Base-by-base conservation (phyloP, 2,888 invertebrate genomes). In the Blomia tropicalis region DNA sequence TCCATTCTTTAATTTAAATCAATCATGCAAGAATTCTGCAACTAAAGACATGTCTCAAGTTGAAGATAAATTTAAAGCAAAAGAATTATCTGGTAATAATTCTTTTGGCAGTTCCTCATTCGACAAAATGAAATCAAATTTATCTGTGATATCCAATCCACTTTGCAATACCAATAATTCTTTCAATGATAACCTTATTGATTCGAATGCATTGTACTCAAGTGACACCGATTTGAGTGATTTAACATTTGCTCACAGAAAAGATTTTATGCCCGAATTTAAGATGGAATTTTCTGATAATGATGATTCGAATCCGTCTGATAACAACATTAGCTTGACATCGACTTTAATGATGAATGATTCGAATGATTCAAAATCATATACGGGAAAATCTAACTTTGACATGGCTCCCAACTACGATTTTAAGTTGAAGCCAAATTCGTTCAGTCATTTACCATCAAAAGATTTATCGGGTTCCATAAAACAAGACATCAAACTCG, bases 221-320 rank as follows among this genome's bases (percentile, higher is more conserved):
- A 36, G 17, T 36, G 36, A 36, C 17, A 36, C 36, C 7, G 36
- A 36, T 36, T 36, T 36, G 36, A 36, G 7, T 36, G 36, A 36
- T 11, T 36, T 36, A 7, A 36, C 36, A 36, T 17, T 47, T 47
- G 22, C 22, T 47, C 47, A 47, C 25, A 47, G 47, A 31, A 44
- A 31, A 47, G 60, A 60, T 19, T 23, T 44, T n/a, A 19, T 31
- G 17, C 29, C 44, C 23, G 60, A 60, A n/a, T 47, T 60, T 44
- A 44, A 60, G 27, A 60, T 60, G 60, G 60, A 60, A 47, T 60
- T 60, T 22, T 60, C 60, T 23, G 60, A 60, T 47, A 60, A 60
- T 47, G 54, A 47, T 19, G 47, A 54, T 30, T 60, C 60, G n/a
- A 60, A 60, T 31, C 43, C 25, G 30, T 60, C 44, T 17, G 43